These are phyloP conservation scores for Microctonus aethiopoides DNA, from an alignment of 2,888 invertebrate genomes.

Conservation along the genomic window DNA sequence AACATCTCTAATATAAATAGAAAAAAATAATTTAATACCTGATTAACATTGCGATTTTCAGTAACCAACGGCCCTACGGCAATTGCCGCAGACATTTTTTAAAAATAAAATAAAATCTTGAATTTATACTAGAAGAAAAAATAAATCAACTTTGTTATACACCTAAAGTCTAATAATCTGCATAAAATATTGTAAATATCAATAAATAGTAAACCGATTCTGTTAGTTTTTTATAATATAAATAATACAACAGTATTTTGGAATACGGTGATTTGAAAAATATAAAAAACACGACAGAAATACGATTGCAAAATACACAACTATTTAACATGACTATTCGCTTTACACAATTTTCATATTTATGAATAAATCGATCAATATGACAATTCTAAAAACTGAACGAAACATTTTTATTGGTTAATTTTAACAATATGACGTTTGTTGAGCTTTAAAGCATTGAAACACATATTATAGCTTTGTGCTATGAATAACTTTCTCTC, in stretches of 20 bases:
- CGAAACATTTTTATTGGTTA: slow-evolving; percentile 15
- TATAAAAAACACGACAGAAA: neutral
- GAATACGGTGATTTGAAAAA: too few relatives aligned
- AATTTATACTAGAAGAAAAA: neutral
- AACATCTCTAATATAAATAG: neutral
- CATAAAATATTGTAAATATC: neutral
- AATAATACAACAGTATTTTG: too few relatives aligned
- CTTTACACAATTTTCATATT: neutral
- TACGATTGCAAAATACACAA: neutral
- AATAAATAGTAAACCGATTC: too few relatives aligned
- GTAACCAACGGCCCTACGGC: slow-evolving; percentile 40
- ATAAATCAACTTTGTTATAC: neutral
- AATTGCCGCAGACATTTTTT: slow-evolving; percentile 38
- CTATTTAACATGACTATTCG: neutral
- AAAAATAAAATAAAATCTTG: slow-evolving; percentile 26
- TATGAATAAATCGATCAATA: neutral
- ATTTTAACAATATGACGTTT: slow-evolving; percentile 2
- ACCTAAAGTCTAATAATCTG: too few relatives aligned
- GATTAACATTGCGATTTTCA: slow-evolving; percentile 42
- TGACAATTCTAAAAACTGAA: neutral
- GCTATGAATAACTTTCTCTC: neutral
- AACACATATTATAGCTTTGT: slow-evolving; percentile 1
- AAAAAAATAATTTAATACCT: slow-evolving; percentile 39
- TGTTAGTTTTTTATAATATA: too few relatives aligned
- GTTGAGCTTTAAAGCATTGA: neutral